phyloP scores from a whole-genome alignment of 1,140 invertebrate species.

The Ectropis grisescens region DNA sequence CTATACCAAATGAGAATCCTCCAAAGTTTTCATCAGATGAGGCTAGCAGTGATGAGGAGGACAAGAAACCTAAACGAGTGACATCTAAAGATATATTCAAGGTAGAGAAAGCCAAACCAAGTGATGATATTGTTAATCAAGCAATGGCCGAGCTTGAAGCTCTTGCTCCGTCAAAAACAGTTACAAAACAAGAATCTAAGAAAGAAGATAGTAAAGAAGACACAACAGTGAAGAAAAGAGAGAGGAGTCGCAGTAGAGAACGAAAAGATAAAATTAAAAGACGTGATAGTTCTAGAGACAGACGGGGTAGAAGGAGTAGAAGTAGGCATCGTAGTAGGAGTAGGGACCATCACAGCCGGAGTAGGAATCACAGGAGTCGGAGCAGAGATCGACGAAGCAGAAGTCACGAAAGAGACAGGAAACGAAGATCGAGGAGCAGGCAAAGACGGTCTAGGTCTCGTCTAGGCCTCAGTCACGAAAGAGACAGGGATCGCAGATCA shows the following conservation, averaged over 20 bases:
- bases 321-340: slow-evolving; percentile 39
- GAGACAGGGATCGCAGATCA: slow-evolving; percentile 23
- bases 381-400: slow-evolving; percentile 36
- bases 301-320: slow-evolving; percentile 22
- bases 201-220: slow-evolving; percentile 30
- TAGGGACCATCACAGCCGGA: slow-evolving; percentile 19
- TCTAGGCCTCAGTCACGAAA: slow-evolving; percentile 2
- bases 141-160: slow-evolving; percentile 93
- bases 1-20: slow-evolving; percentile 87
- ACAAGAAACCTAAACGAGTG: slow-evolving; percentile 45
- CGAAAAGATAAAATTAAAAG: slow-evolving; percentile 29
- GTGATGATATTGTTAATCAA: slow-evolving; percentile 77
- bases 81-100: slow-evolving; percentile 63
- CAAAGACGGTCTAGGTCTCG: slow-evolving; percentile 14
- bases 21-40: slow-evolving; percentile 58
- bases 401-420: slow-evolving; percentile 28
- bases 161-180: slow-evolving; percentile 76
- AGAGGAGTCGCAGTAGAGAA: slow-evolving; percentile 41
- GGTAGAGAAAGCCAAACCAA: slow-evolving; percentile 40
- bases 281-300: slow-evolving; percentile 30
- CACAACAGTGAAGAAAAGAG: slow-evolving; percentile 30
- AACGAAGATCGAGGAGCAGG: slow-evolving; percentile 26
- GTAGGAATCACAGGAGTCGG: slow-evolving; percentile 22
- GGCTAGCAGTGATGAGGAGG: slow-evolving; percentile 43
- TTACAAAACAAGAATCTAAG: slow-evolving; percentile 23